Conservation (phyloP, 2,888 invertebrate genomes). For the Microlaimidae sp. region DNA sequence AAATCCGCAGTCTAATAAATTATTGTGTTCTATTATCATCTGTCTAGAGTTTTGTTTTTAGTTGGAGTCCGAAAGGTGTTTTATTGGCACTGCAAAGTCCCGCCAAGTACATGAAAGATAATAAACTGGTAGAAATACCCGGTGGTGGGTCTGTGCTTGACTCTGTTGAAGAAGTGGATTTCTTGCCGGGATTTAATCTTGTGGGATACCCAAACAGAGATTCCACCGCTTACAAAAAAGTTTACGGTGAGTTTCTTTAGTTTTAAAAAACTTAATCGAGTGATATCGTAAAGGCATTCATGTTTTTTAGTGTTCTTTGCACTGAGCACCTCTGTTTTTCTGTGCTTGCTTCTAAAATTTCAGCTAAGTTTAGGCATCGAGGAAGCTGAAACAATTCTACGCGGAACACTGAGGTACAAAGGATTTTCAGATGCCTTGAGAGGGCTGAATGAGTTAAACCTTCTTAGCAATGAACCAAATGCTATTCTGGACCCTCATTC, state of each 20-base stretch:
- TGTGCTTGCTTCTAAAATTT: no score
- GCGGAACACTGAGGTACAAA: constrained; percentile 80
- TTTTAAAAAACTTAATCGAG: no score
- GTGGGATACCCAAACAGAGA: constrained; percentile 95
- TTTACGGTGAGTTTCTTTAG: no score
- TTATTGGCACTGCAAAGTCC: constrained; percentile 70
- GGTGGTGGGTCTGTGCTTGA: constrained; percentile 77
- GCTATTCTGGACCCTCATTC: constrained; percentile 68
- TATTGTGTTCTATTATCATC: no score
- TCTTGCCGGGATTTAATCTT: constrained; percentile 83
- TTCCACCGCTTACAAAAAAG: constrained; percentile 64
- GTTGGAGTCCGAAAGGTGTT: constrained; percentile 89
- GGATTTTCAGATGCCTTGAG: constrained; percentile 76
- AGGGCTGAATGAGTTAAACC: constrained; percentile 66
- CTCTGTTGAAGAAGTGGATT: constrained; percentile 57
- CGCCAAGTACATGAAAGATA: constrained; percentile 66
- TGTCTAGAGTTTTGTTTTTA: constrained; percentile 35
- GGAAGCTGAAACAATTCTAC: constrained; percentile 58
- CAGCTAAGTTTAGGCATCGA: no score
- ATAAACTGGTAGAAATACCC: constrained; percentile 57
- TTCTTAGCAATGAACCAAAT: constrained; percentile 66
- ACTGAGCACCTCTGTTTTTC: no score
- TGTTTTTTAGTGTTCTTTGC: no score
- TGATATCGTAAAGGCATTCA: no score
- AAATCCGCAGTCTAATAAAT: no score